Evolutionary conservation across 2,888 invertebrate species (phyloP).

Genomic region (Atrina japonica): DNA sequence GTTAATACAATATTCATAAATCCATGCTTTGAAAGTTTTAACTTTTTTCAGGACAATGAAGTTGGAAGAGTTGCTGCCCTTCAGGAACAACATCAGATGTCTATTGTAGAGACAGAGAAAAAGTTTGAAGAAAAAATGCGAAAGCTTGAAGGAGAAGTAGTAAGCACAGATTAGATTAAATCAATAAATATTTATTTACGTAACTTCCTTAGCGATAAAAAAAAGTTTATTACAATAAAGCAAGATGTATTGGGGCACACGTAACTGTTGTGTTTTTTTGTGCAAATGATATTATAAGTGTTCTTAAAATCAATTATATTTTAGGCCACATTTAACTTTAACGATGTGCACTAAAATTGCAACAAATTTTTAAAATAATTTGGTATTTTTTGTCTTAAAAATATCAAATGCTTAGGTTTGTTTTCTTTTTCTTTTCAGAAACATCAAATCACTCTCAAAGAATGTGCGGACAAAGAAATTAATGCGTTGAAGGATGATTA

Average conservation of each 20-base stretch:
- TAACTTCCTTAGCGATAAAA: too few species aligned
- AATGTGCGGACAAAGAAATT: slow-evolving; percentile 63
- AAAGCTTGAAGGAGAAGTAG: slow-evolving; percentile 61
- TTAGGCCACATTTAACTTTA: too few species aligned
- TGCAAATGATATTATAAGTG: too few species aligned
- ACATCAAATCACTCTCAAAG: slow-evolving; percentile 57
- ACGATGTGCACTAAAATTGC: neutral
- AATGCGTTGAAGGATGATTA: slow-evolving; percentile 66
- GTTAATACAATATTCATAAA: neutral
- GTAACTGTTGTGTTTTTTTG: too few species aligned
- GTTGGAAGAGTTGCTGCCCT: slow-evolving; percentile 33
- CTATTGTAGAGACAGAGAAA: slow-evolving; percentile 53
- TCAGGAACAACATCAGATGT: slow-evolving; percentile 58
- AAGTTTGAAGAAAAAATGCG: slow-evolving; percentile 64
- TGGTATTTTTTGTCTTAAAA: slow-evolving; percentile 13
- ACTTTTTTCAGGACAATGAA: slow-evolving; percentile 55
- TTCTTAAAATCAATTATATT: too few species aligned
- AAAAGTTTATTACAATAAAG: too few species aligned
- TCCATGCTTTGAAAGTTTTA: neutral
- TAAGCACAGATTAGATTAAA: too few species aligned
- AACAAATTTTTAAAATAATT: slow-evolving; percentile 1
- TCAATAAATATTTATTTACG: too few species aligned
- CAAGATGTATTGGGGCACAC: too few species aligned
- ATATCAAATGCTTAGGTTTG: too few species aligned
- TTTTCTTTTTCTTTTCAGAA: too few species aligned